Base-by-base conservation (phyloP, 2,113 vertebrate genomes). In the Genyomyrus donnyi region DNA sequence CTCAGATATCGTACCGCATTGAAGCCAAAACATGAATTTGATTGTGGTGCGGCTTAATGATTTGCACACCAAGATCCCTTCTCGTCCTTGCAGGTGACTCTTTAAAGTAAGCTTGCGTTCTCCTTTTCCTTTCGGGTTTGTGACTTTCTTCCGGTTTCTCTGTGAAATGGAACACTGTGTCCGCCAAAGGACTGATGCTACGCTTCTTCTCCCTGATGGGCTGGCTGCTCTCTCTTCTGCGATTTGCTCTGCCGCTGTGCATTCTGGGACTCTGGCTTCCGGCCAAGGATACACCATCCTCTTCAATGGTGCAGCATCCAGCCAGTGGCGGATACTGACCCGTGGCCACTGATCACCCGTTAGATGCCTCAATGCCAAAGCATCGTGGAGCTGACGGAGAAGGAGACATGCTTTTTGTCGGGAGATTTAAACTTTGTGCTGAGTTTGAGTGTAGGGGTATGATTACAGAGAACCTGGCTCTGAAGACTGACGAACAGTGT, bases 1-100 rank as follows among this genome's bases (percentile, higher is more conserved):
- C 93, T 93, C 94, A 95, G 94, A 95, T 95, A 95, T 95, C 92
- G 93, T 94, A 93, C 95, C 93, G 95, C 95, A 96, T 96, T 95
- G 94, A 95, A 95, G 95, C 94, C 95, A 94, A 96, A 95, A 94
- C 94, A 94, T 95, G 95, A 95, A 93, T 94, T 95, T 96, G 96
- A 96, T 96, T 96, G 95, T 95, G 95, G 95, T 95, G 95, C 94
- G 94, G 95, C 95, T 95, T 93, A 92, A 94, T 94, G 94, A 94
- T 95, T 96, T 95, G 35, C 35, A 42, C 17, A 42, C 15, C 74
- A 5, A 42, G 17, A 80, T 2, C 35, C 74, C 35, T 35, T 15
- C 35, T 5, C 35, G 35, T 42, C 74, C 35, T 42, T 77, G 74
- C 35, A 17, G 35, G 70, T 19, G 70, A 77, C 35, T n/a, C 70